Percentiles rank a stretch among this genome's conserved stretches.
These are phyloP conservation scores for Lagria hirta DNA, from an alignment of 2,888 invertebrate genomes.

Conservation along the genomic window DNA sequence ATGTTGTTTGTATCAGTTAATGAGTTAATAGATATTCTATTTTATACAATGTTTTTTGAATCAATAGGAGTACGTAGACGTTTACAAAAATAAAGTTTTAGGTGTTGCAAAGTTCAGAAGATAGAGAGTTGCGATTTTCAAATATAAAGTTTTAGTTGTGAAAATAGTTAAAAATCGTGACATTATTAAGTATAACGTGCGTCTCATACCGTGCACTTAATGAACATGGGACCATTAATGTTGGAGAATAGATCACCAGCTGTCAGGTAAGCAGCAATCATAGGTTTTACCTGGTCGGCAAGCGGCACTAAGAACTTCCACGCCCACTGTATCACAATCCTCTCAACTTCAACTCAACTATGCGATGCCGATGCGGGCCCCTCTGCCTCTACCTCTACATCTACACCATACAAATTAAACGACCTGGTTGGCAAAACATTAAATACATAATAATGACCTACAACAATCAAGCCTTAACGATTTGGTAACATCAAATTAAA, in stretches of 20 bases:
- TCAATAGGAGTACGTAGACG: no score
- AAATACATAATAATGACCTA: conserved; percentile 30
- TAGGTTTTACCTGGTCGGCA: conserved; percentile 44
- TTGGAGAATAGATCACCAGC: conserved; percentile 48
- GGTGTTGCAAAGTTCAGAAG: no score
- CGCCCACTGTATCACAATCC: conserved; percentile 43
- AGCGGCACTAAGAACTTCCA: conserved; percentile 46
- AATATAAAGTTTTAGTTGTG: conserved; percentile 6
- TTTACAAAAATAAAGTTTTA: no score
- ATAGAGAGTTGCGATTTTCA: no score
- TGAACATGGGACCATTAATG: conserved; percentile 44
- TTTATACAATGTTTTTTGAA: no score
- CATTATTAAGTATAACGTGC: conserved; percentile 30
- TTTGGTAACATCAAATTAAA: conserved; percentile 26
- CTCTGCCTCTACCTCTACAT: no score
- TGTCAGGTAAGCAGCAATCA: conserved; percentile 46
- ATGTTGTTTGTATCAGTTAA: no score
- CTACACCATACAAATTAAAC: conserved; percentile 30
- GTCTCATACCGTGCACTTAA: conserved; percentile 36
- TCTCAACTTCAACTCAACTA: no score
- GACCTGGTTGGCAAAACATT: conserved; percentile 30
- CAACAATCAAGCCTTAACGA: conserved; percentile 29
- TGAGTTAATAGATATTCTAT: no score
- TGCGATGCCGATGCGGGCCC: conserved; percentile 30
- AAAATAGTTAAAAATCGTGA: conserved; percentile 26